A percentile compares a stretch with the other conserved stretches of the same genome.
phyloP scores from a whole-genome alignment of 30 jellyfish, hydroid and myxozoan genomes.

The Aurelia sp. region DNA sequence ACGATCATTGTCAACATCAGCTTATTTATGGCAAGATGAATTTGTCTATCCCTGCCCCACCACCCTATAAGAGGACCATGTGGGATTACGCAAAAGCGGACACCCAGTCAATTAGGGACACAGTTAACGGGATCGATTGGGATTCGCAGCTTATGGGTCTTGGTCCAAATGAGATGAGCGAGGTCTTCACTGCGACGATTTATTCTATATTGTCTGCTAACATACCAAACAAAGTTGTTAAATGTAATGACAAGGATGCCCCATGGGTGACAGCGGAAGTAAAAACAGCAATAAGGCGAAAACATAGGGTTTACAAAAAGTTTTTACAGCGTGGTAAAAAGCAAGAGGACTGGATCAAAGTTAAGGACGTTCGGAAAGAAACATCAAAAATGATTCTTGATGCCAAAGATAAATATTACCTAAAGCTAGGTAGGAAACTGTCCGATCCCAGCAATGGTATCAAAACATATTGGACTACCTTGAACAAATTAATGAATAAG shows the following conservation, averaged over 20 bases:
- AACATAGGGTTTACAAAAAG: conserved; percentile 19
- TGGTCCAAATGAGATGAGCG: conserved; percentile 16
- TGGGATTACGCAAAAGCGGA: conserved; percentile 26
- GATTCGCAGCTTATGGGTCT: neutral
- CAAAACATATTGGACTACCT: conserved; percentile 24
- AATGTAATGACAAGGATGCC: conserved; percentile 51
- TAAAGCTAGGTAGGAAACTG: conserved; percentile 16
- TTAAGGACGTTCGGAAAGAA: conserved; percentile 7
- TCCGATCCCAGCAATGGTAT: conserved; percentile 18
- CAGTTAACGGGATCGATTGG: conserved; percentile 10
- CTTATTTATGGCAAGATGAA: conserved; percentile 24
- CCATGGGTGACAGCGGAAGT: conserved; percentile 78
- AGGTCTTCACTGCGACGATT: conserved; percentile 3
- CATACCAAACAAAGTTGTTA: conserved; percentile 43
- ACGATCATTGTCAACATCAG: conserved; percentile 22
- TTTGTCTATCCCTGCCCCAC: conserved; percentile 7
- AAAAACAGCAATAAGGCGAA: conserved; percentile 47
- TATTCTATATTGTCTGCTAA: neutral
- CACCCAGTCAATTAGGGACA: neutral
- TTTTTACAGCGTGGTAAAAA: conserved; percentile 26
- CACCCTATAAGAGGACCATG: conserved; percentile 7
- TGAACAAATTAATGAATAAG: conserved; percentile 4
- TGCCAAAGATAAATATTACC: conserved; percentile 52
- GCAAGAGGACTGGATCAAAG: conserved; percentile 42
- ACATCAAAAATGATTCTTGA: conserved; percentile 21